Evolutionary conservation across 1,140 invertebrate species (phyloP).

Genomic region (Camponotus floridanus): DNA sequence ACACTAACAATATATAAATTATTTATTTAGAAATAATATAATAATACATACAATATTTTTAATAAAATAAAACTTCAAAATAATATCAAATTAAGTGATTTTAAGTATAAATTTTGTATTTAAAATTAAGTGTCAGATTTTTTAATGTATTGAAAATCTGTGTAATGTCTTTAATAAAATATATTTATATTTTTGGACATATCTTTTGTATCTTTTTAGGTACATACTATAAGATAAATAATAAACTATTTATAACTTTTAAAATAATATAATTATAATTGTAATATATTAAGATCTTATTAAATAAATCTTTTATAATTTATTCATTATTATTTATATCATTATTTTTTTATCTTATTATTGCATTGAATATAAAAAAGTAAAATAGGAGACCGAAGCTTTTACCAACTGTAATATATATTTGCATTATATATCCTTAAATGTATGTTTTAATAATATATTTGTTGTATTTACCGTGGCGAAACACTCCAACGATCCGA

Average conservation of each 20-base stretch:
- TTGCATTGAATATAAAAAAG: neutral
- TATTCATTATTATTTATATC: neutral
- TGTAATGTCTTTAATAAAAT: no score
- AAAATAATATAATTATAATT: neutral
- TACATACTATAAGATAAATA: neutral
- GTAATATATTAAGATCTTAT: neutral
- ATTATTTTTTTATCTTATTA: neutral
- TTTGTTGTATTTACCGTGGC: neutral
- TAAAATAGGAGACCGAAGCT: constrained; percentile 15
- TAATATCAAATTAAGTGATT: no score
- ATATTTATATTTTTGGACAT: no score
- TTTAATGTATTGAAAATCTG: no score
- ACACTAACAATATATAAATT: no score
- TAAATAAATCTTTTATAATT: neutral
- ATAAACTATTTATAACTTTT: neutral
- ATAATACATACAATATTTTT: no score
- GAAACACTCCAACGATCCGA: neutral
- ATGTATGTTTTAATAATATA: neutral
- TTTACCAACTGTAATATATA: neutral
- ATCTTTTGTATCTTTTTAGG: no score
- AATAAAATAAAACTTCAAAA: no score
- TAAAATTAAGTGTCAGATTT: no score
- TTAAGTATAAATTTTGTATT: no score
- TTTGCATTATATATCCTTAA: no score
- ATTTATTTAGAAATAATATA: no score